These are phyloP conservation scores for Heliothis peltigera DNA, from an alignment of 2,888 invertebrate genomes.

Conservation along the genomic window DNA sequence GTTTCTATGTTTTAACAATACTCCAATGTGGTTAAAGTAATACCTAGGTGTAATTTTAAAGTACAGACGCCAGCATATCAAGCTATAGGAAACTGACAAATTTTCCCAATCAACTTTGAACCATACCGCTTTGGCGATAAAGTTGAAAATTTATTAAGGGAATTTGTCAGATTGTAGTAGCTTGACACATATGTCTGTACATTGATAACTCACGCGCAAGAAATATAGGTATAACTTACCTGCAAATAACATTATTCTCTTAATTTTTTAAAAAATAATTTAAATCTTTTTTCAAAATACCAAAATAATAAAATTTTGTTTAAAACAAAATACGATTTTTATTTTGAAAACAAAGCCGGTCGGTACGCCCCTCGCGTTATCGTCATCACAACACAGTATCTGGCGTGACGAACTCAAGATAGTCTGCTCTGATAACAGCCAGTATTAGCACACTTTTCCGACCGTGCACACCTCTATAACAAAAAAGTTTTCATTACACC, in stretches of 20 bases:
- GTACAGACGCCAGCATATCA: no score
- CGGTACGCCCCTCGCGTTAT: constrained; percentile 73
- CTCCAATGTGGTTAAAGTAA: neutral
- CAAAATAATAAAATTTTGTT: constrained; percentile 41
- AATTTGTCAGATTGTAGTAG: no score
- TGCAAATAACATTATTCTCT: neutral
- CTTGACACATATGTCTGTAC: no score
- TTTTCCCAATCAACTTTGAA: no score
- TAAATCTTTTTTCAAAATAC: constrained; percentile 12
- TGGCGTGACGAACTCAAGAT: constrained; percentile 88
- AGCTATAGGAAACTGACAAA: no score
- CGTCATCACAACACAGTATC: constrained; percentile 86
- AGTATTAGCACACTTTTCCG: constrained; percentile 79
- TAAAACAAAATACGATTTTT: constrained; percentile 51
- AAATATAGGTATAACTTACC: neutral
- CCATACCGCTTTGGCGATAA: no score
- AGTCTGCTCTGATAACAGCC: constrained; percentile 84
- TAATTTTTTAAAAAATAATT: neutral
- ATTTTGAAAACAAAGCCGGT: constrained; percentile 62
- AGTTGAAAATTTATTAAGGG: no score
- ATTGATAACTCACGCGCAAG: neutral
- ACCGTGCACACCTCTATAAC: constrained; percentile 73
- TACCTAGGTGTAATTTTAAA: constrained; percentile 5
- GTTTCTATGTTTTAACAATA: constrained; percentile 25
- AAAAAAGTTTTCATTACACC: constrained; percentile 34